Conservation (phyloP, 2,888 invertebrate species). For the Busseola fusca region DNA sequence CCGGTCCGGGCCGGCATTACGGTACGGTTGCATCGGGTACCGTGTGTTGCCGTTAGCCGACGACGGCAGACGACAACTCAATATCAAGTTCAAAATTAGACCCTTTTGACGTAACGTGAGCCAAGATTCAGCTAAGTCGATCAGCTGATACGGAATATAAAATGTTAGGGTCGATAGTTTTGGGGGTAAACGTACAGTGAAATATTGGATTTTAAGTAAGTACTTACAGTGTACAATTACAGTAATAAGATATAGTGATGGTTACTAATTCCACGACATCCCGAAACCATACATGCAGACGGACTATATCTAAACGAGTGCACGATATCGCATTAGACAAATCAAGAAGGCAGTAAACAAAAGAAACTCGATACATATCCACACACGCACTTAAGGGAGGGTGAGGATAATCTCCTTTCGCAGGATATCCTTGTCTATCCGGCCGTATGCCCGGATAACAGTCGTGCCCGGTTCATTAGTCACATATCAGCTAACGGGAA, state of each 20-base stretch:
- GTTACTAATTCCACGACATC: not conserved
- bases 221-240: not conserved
- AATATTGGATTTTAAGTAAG: not conserved
- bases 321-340: slow-evolving; percentile 58
- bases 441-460: slow-evolving; percentile 67
- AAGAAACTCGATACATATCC: slow-evolving; percentile 68
- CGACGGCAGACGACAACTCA: slow-evolving; percentile 50
- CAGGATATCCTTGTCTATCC: slow-evolving; percentile 62
- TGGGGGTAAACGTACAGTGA: not conserved
- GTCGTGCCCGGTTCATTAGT: slow-evolving; percentile 74
- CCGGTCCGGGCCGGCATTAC: slow-evolving; percentile 58
- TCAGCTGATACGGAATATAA: slow-evolving; percentile 25
- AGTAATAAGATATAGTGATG: not conserved
- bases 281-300: slow-evolving; percentile 37
- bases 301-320: slow-evolving; percentile 10
- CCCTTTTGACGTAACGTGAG: slow-evolving; percentile 45
- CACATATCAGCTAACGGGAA: slow-evolving; percentile 79
- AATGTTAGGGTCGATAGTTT: slow-evolving; percentile 17
- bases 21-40: slow-evolving; percentile 47
- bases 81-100: slow-evolving; percentile 59
- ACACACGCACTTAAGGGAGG: slow-evolving; percentile 59
- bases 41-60: slow-evolving; percentile 38
- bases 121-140: slow-evolving; percentile 48
- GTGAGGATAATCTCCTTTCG: slow-evolving; percentile 64
- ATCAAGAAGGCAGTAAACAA: slow-evolving; percentile 58